Evolutionary conservation across 1,140 invertebrate species (phyloP), one percentile per base, ranked within the genome.

Genomic region (Acromyrmex charruanus): DNA sequence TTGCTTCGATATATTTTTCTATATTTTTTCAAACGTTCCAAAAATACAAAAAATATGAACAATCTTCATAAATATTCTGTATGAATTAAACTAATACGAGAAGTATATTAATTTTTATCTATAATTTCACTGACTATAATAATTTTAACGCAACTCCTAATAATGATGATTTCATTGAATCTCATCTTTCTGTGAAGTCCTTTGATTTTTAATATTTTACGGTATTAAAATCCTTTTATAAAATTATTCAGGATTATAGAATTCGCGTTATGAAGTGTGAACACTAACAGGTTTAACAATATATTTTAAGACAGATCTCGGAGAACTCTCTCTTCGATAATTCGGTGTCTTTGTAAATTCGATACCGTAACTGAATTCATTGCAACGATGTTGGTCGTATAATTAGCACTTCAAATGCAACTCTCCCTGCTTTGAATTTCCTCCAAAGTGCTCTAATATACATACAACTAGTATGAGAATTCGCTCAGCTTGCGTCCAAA

Each of bases 341-440:
- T 81, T 71, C 9, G 35, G 53, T 49, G 9, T 71, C 66, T 81
- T 72, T 81, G 68, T 31, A 49, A 72, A 82, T 55, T 59, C 9
- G 79, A 71, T 6, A 55, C 39, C 18, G n/a, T 53, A 72, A 82
- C 10, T 72, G 53, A 59, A 82, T 82, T 82, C 68, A 74, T 82
- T 59, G 44, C n/a, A 31, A 59, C 25, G 58, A 72, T 69, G n/a
- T 59, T 25, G 68, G 35, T 10, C n/a, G 53, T 59, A 49, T 31
- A 28, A 21, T 14, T 25, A 25, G 3, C 35, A 16, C 35, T 58
- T 59, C 53, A 44, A 82, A 71, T 82, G 10, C 39, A 81, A 28
- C 51, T 74, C 53, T 39, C 31, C 3, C 18, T 18, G 53, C 68
- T 82, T 82, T 74, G 51, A 82, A 61, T 39, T 82, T 44, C 5